phyloP scores from a whole-genome alignment of 2,797 vertebrate genomes.

The Lacerta bilineata region DNA sequence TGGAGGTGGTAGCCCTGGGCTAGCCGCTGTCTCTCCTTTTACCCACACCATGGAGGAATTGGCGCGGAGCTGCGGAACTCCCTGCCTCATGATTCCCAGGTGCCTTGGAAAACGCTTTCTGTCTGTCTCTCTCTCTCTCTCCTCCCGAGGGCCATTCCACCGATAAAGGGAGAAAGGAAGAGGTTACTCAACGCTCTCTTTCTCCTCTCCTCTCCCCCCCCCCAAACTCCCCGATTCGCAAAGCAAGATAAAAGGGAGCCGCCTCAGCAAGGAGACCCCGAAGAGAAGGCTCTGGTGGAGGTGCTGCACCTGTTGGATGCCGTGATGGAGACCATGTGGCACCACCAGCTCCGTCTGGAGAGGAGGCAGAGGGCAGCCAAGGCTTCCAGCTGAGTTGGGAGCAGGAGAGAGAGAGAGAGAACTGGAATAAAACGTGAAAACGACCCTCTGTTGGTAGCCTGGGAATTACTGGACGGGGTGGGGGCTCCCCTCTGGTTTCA shows the following conservation, averaged over 20 bases:
- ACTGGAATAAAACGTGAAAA: no score
- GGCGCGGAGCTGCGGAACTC: not conserved
- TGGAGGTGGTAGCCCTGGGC: no score
- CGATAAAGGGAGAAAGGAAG: no score
- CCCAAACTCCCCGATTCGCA: not conserved
- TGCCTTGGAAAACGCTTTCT: no score
- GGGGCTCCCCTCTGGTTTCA: no score
- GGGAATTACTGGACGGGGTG: not conserved
- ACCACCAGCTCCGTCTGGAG: not conserved
- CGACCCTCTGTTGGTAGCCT: no score
- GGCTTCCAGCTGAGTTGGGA: not conserved
- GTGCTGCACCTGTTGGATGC: constrained; percentile 24
- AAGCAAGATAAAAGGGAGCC: accelerated
- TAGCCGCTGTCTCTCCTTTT: no score
- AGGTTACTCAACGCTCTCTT: not conserved
- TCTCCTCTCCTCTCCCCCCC: not conserved
- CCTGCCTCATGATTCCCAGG: not conserved
- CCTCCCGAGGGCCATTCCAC: not conserved
- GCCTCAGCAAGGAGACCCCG: accelerated
- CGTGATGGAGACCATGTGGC: not conserved
- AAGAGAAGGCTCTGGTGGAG: not conserved
- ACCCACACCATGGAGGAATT: no score
- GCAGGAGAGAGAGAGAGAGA: no score
- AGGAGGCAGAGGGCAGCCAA: not conserved
- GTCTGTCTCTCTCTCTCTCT: not conserved